Percentiles rank a stretch among this genome's conserved stretches.
phyloP scores from a whole-genome alignment of 64 coral and sea anemone genomes.

The Stichodactyla mertensii region DNA sequence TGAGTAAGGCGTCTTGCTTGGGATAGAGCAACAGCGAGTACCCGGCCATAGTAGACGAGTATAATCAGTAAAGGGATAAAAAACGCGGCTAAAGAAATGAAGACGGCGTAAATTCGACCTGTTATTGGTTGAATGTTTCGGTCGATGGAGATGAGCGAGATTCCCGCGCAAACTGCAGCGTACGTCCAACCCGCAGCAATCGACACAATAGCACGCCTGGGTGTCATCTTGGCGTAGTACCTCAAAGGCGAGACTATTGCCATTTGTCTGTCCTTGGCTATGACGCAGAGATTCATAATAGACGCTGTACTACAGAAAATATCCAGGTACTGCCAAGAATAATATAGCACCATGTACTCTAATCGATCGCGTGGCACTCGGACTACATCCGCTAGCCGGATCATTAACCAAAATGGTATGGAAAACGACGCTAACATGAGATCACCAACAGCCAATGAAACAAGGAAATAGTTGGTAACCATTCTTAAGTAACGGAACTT shows the following conservation, averaged over 20 bases:
- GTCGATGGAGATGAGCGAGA: conserved; percentile 57
- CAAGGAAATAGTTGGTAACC: conserved; percentile 80
- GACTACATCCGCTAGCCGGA: conserved; percentile 27
- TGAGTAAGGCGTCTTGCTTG: conserved; percentile 41
- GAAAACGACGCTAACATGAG: conserved; percentile 58
- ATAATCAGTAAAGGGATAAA: conserved; percentile 57
- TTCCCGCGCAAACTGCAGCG: conserved; percentile 47
- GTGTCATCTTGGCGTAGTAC: conserved; percentile 57
- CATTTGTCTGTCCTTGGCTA: conserved; percentile 70
- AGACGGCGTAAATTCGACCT: conserved; percentile 52
- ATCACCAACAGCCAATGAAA: conserved; percentile 67
- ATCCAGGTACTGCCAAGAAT: conserved; percentile 72
- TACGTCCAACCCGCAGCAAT: conserved; percentile 59
- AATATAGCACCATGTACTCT: conserved; percentile 34
- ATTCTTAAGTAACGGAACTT: conserved; percentile 49
- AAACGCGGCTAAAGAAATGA: conserved; percentile 74
- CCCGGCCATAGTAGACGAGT: conserved; percentile 48
- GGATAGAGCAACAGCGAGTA: conserved; percentile 43
- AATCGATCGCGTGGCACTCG: conserved; percentile 14
- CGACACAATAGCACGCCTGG: conserved; percentile 30
- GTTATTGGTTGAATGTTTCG: conserved; percentile 23
- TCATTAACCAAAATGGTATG: conserved; percentile 65
- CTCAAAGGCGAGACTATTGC: conserved; percentile 75
- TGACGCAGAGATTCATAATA: conserved; percentile 74
- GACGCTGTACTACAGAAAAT: conserved; percentile 78